Evolutionary conservation across 2,113 vertebrate species (phyloP), one percentile per base, ranked within the genome.

Genomic region (Seriola dumerili): DNA sequence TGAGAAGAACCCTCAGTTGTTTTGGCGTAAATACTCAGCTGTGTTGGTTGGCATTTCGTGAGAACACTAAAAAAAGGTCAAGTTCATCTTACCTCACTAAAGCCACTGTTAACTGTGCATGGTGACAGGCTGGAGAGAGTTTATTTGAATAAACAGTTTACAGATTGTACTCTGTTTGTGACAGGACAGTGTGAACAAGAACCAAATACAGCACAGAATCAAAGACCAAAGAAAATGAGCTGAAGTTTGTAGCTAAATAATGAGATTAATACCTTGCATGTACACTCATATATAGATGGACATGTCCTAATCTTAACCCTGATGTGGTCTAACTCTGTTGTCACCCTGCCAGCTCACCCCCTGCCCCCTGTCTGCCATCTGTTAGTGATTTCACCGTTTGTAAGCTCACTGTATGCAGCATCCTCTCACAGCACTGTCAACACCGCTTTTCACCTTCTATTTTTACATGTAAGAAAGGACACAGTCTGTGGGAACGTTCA

Each of bases 391-490:
- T 72, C 21, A 0, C 21, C 52, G n/a, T 21, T 48, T 23, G 21
- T 4, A 50, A 50, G 25, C 12, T 38, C 2, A 13, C 38, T 58
- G 14, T 21, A 8, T 52, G 67, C 25, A 46, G 19, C 44, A 29
- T 62, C 32, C 9, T 55, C 29, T 50, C 38, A 14, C 58, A 38
- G 21, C 25, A 0, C 8, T 68, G 36, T 67, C 65, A 21, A 13
- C 65, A 7, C 14, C 25, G 3, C 17, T 19, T 65, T 57, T 55
- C 62, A 67, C 17, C 29, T 75, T 80, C 85, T 83, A 85, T 83
- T 83, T 85, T 78, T 52, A 86, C 16, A 11, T 32, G 52, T 46
- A 2, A 16, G 52, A 76, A 63, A 83, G 62, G 61, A 68, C 44
- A 50, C 38, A 23, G 54, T 29, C 25, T 34, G 38, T 23, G 81